Conservation (phyloP, 2,113 vertebrate genomes). For the Mastomys natalensis region DNA sequence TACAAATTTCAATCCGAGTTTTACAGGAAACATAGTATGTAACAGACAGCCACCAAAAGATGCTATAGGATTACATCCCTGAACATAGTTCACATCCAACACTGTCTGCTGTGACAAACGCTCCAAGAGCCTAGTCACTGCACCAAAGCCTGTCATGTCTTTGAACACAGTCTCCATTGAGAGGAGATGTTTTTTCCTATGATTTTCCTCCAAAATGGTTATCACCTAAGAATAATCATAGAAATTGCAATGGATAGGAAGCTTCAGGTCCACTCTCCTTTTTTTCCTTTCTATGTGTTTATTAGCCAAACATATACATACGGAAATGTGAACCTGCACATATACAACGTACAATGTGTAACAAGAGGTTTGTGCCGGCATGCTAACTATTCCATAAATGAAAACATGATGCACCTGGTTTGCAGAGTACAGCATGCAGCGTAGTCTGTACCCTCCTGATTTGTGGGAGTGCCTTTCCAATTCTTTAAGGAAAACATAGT, state of each 20-base stretch:
- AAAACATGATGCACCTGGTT: conserved; percentile 76
- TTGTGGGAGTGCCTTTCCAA: conserved; percentile 59
- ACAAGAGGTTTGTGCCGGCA: conserved; percentile 80
- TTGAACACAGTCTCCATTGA: conserved; percentile 51
- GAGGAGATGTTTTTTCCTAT: background rate
- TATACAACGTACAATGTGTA: conserved; percentile 67
- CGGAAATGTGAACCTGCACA: conserved; percentile 81
- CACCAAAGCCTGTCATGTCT: conserved; percentile 8
- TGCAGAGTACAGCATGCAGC: conserved; percentile 63
- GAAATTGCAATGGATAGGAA: conserved; percentile 70
- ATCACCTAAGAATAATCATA: conserved; percentile 67
- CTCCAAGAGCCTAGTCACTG: background rate
- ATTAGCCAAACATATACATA: conserved; percentile 82
- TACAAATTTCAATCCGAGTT: conserved; percentile 66
- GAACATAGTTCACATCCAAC: background rate
- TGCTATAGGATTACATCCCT: background rate
- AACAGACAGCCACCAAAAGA: background rate
- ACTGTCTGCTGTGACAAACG: accelerated
- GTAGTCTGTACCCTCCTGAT: conserved; percentile 22
- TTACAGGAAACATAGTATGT: conserved; percentile 16
- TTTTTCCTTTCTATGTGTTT: conserved; percentile 72
- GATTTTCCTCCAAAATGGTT: conserved; percentile 34
- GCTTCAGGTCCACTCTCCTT: conserved; percentile 76
- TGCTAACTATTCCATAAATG: conserved; percentile 78
- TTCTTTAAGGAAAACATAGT: conserved; percentile 70